Evolutionary conservation across 2,797 vertebrate genomes (phyloP), one percentile per base, ranked within the genome.

Genomic region (Pipistrellus kuhlii): DNA sequence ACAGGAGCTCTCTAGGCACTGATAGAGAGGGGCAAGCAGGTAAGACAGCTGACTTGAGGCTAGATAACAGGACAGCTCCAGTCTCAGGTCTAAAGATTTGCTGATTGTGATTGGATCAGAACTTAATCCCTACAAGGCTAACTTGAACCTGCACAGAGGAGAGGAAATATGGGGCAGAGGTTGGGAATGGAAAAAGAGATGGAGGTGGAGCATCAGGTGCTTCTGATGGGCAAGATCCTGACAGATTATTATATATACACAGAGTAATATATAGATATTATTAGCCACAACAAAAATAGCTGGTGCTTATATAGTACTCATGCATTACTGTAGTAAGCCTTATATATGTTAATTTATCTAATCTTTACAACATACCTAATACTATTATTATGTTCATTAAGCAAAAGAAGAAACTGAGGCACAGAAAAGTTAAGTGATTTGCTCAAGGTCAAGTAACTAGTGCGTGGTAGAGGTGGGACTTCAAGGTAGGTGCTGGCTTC

Each of bases 381-480:
- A 64, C 3, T 86, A 82, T 72, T 77, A 88, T 77, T 90, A 59
- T 75, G 64, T 30, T 62, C 30, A 53, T 69, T 85, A 55, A 64
- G 38, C 14, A 76, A 62, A 81, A 66, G 38, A 72, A 75, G 55
- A 94, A 93, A 85, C 32, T 10, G 41, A 66, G 20, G 51, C 73
- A 89, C 53, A 53, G 30, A 95, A 92, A 76, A 71, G n/a, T 85
- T 62, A 91, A 86, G 55, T 92, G 41, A 92, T 92, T 86, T 78
- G 48, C 32, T 21, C 53, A 48, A 53, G 48, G 15, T 82, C 57
- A 80, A 55, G 17, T 81, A 85, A 91, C 41, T 35, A 80, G 57
- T 57, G 30, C 77, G 25, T n/a, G 6, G 44, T 62, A 68, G 15
- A 73, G 21, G 32, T 90, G 32, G 23, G 8, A 85, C 82, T 83